Evolutionary conservation across 2,113 vertebrate genomes (phyloP).

Genomic region (Calypte anna): DNA sequence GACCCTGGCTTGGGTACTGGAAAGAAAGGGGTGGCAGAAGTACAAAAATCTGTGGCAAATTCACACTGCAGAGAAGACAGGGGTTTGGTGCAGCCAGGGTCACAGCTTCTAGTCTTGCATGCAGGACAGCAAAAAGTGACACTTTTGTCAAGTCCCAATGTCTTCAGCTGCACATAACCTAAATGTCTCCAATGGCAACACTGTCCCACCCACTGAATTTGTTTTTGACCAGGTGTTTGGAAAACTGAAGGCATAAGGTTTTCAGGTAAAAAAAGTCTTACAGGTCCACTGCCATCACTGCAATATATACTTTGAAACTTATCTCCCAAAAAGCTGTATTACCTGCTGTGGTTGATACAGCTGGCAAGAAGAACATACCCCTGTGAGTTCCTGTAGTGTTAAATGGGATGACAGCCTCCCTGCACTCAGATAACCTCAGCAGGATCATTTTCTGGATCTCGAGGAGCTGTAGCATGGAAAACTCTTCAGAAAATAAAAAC

Average conservation of each 20-base stretch:
- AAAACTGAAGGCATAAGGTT: neutral
- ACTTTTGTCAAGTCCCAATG: neutral
- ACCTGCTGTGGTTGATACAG: neutral
- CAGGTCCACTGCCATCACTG: neutral
- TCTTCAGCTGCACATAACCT: neutral
- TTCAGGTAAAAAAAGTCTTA: neutral
- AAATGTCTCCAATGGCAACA: neutral
- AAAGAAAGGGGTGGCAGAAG: neutral
- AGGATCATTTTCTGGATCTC: neutral
- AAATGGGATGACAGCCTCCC: neutral
- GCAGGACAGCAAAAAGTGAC: neutral
- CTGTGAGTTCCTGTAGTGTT: neutral
- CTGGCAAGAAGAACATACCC: neutral
- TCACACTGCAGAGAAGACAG: neutral
- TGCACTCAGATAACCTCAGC: neutral
- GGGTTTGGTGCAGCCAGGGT: neutral
- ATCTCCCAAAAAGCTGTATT: neutral
- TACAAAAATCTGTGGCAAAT: neutral
- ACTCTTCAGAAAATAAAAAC: neutral
- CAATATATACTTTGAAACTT: neutral
- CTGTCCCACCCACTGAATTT: neutral
- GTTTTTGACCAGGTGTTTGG: neutral
- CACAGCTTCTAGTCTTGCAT: neutral
- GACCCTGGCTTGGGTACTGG: neutral
- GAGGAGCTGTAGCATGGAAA: neutral